A percentile compares a stretch with the other conserved stretches of the same genome.
Conservation (phyloP, 2,888 invertebrate genomes). For the Pelosia muscerda region DNA sequence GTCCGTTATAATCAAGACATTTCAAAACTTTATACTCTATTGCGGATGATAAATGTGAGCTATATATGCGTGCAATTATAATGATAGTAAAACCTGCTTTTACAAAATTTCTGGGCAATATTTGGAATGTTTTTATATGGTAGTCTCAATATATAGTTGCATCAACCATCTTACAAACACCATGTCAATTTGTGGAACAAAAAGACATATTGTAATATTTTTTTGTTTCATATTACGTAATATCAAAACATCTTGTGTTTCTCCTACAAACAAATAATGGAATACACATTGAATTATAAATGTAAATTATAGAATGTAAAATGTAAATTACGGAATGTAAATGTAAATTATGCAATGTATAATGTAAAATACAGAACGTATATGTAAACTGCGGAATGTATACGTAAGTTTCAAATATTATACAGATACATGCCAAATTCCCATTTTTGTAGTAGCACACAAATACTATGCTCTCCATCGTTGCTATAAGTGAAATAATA, state of each 20-base stretch:
- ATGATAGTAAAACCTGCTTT: not conserved
- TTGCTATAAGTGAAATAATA: too few species aligned
- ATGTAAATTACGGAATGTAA: not conserved
- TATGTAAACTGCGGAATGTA: not conserved
- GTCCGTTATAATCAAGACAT: not conserved
- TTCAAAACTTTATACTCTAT: not conserved
- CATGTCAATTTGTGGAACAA: not conserved
- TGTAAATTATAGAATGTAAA: not conserved
- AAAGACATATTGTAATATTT: too few species aligned
- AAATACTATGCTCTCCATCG: not conserved
- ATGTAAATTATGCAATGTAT: not conserved
- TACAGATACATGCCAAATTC: not conserved
- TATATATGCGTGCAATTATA: not conserved
- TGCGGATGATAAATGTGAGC: not conserved
- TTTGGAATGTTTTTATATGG: not conserved
- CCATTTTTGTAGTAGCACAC: not conserved
- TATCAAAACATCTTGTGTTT: too few species aligned
- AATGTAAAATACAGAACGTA: too few species aligned
- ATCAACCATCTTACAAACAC: not conserved
- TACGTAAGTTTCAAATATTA: not conserved
- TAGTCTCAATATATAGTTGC: not conserved
- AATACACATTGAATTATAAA: not conserved
- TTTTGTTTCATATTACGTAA: not conserved
- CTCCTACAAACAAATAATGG: not conserved
- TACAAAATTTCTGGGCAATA: not conserved